These are phyloP conservation scores for Gandaritis pyraliata DNA, from an alignment of 2,888 invertebrate genomes.

Conservation along the genomic window DNA sequence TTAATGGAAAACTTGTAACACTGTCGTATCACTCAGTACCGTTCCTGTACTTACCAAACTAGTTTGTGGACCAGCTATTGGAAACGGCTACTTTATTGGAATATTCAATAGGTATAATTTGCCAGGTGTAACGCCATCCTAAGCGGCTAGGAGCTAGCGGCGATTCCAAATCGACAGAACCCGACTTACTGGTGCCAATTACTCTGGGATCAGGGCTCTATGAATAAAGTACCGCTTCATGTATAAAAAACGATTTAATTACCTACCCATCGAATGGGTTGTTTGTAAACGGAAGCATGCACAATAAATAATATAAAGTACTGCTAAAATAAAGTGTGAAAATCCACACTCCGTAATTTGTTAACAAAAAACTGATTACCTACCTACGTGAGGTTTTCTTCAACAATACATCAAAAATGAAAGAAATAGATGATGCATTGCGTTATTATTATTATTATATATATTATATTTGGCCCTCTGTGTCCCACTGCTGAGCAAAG, in stretches of 20 bases:
- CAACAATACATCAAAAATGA: no score
- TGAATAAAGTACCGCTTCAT: not conserved
- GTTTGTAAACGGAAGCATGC: not conserved
- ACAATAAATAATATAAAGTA: no score
- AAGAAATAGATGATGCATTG: no score
- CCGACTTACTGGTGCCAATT: conserved; percentile 22
- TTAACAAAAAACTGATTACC: no score
- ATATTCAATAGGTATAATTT: conserved; percentile 52
- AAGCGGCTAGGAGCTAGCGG: not conserved
- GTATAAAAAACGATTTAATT: not conserved
- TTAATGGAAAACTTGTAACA: conserved; percentile 18
- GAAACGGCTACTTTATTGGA: conserved; percentile 57
- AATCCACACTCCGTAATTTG: no score
- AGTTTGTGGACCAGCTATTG: conserved; percentile 45
- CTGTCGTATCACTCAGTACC: conserved; percentile 9
- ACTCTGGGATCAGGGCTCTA: not conserved
- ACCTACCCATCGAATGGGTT: not conserved
- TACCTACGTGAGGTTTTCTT: no score
- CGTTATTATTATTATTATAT: no score
- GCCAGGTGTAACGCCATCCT: conserved; percentile 53
- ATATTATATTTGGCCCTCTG: no score
- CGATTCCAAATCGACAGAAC: conserved; percentile 24
- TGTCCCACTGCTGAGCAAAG: no score
- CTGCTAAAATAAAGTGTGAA: no score
- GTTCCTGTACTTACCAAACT: conserved; percentile 12